Evolutionary conservation across 2,888 invertebrate genomes (phyloP).

Genomic region (Carpatolechia fugitivella): DNA sequence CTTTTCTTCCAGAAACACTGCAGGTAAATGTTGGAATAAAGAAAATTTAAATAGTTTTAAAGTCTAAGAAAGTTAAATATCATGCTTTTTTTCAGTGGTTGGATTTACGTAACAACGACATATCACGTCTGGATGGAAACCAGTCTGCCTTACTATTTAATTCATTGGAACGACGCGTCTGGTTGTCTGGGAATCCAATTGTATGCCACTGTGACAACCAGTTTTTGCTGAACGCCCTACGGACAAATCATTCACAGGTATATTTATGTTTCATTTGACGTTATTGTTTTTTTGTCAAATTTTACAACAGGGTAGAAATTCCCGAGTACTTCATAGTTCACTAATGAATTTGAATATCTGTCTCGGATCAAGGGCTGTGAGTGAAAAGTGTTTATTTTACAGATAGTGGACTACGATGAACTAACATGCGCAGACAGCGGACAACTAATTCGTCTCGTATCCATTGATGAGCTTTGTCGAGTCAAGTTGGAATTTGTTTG

Average conservation of each 20-base stretch:
- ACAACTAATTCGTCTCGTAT: background rate
- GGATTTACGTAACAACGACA: conserved; percentile 7
- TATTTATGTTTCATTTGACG: background rate
- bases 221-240: background rate
- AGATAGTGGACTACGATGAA: conserved; percentile 6
- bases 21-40: background rate
- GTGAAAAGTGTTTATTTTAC: conserved; percentile 3
- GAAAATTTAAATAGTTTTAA: too few species aligned
- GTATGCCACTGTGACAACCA: conserved; percentile 11
- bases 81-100: conserved; percentile 5
- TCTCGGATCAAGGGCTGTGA: too few species aligned
- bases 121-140: background rate
- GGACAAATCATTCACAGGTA: conserved; percentile 4
- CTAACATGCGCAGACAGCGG: background rate
- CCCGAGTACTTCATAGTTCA: too few species aligned
- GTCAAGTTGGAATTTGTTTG: background rate
- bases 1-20: background rate
- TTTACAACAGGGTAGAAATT: too few species aligned
- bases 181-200: conserved; percentile 1
- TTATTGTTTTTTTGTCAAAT: too few species aligned
- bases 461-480: background rate
- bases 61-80: too few species aligned
- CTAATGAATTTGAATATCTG: too few species aligned
- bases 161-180: background rate
- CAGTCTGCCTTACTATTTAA: conserved; percentile 3